Conservation (phyloP, 2,113 vertebrate genomes). For the Pampusana beccarii region DNA sequence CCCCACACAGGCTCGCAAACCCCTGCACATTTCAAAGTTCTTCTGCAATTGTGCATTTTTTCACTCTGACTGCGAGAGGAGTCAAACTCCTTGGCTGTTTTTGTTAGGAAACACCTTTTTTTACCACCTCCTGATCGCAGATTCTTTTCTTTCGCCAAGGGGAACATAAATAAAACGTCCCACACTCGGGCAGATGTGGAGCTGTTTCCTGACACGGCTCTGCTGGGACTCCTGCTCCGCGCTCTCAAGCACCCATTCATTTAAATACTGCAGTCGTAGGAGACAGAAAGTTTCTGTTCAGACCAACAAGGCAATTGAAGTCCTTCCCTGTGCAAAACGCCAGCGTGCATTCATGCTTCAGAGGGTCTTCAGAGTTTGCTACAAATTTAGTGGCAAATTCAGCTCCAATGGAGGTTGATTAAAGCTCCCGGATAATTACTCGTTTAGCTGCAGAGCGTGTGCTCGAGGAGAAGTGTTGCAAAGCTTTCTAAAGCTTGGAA, state of each 20-base stretch:
- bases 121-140: not conserved
- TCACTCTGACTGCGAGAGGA: not conserved
- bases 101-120: not conserved
- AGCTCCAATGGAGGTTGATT: not conserved
- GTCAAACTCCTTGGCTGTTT: not conserved
- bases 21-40: not conserved
- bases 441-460: constrained; percentile 41
- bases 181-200: not conserved
- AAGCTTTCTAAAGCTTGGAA: constrained; percentile 21
- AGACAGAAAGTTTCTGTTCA: constrained; percentile 44
- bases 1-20: not conserved
- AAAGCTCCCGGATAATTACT: not conserved
- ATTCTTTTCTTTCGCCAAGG: not conserved
- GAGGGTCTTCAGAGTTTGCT: not conserved
- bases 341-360: not conserved
- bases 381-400: not conserved
- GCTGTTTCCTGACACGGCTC: not conserved
- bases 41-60: not conserved
- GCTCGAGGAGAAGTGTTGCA: not conserved
- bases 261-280: not conserved
- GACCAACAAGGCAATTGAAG: not conserved
- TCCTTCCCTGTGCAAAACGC: not conserved
- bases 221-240: not conserved
- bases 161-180: not conserved
- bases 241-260: not conserved